These are phyloP conservation scores for Oligia strigilis DNA, from an alignment of 2,888 invertebrate genomes.

Conservation along the genomic window DNA sequence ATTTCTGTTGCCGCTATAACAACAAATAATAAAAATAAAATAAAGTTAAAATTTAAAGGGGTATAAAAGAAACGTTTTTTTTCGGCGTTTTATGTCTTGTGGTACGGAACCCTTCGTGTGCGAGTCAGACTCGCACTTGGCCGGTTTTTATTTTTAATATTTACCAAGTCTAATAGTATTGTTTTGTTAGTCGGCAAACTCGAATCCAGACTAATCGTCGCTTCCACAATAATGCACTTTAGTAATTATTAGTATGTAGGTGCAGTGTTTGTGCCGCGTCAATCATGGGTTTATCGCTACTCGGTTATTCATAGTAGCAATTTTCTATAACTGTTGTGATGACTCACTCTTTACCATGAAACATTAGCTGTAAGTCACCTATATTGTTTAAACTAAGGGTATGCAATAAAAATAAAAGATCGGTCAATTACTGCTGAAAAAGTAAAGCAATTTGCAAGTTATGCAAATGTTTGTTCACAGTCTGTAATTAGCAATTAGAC, in stretches of 20 bases:
- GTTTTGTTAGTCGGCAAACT: conserved; percentile 15
- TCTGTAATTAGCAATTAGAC: conserved; percentile 52
- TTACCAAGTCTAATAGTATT: conserved; percentile 1
- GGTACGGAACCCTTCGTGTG: no score
- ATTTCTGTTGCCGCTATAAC: no score
- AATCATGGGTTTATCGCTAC: conserved; percentile 41
- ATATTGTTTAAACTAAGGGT: conserved; percentile 35
- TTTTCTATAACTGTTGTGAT: conserved; percentile 54
- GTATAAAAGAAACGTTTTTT: no score
- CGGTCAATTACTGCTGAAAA: conserved; percentile 34
- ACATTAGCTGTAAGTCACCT: conserved; percentile 31
- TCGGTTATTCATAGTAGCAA: conserved; percentile 39
- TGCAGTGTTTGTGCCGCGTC: conserved; percentile 27
- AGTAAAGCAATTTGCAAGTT: conserved; percentile 43
- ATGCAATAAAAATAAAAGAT: conserved; percentile 37
- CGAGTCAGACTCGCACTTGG: no score
- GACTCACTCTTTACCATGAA: conserved; percentile 45
- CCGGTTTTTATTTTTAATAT: not conserved
- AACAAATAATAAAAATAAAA: no score
- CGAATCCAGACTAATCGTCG: conserved; percentile 25
- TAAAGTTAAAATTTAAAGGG: no score
- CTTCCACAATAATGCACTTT: conserved; percentile 49
- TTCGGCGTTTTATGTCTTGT: no score
- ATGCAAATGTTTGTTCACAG: conserved; percentile 55
- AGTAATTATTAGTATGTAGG: conserved; percentile 37